phyloP scores from a whole-genome alignment of 2,113 vertebrate species.

The Tamias sibiricus region DNA sequence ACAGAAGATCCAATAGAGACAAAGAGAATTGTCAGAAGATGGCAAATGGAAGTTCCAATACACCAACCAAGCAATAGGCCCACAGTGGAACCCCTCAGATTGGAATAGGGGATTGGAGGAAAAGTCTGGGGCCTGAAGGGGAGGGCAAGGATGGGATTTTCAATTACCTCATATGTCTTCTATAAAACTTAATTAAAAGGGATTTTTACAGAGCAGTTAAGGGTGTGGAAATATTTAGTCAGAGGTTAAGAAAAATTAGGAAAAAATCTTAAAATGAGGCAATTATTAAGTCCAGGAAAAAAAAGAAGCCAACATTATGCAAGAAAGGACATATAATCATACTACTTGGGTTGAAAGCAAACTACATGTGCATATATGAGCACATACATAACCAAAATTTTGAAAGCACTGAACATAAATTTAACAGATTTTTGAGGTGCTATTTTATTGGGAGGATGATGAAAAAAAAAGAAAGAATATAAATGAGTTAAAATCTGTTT shows the following conservation, averaged over 20 bases:
- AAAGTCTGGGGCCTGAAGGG: not conserved
- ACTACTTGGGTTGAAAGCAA: not conserved
- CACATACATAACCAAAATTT: not conserved
- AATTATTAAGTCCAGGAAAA: constrained; percentile 32
- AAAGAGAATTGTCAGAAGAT: not conserved
- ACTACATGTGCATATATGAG: not conserved
- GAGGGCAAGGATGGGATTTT: not conserved
- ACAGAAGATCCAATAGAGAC: not conserved
- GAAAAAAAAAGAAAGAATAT: not conserved
- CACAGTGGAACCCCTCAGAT: not conserved
- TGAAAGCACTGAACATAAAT: not conserved
- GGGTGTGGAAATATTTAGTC: not conserved
- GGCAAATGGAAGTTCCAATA: not conserved
- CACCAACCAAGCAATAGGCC: not conserved
- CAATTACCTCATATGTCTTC: not conserved
- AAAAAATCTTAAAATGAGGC: constrained; percentile 17
- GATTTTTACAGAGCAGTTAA: not conserved
- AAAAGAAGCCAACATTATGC: not conserved
- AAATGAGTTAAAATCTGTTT: constrained; percentile 4
- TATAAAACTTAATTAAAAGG: not conserved
- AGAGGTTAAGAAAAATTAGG: constrained; percentile 49
- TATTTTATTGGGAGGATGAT: constrained; percentile 2
- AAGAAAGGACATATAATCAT: constrained; percentile 7
- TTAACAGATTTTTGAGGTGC: constrained; percentile 9
- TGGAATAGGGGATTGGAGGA: not conserved